These are phyloP conservation scores for Macaria liturata DNA, from an alignment of 2,888 invertebrate genomes.

Conservation along the genomic window DNA sequence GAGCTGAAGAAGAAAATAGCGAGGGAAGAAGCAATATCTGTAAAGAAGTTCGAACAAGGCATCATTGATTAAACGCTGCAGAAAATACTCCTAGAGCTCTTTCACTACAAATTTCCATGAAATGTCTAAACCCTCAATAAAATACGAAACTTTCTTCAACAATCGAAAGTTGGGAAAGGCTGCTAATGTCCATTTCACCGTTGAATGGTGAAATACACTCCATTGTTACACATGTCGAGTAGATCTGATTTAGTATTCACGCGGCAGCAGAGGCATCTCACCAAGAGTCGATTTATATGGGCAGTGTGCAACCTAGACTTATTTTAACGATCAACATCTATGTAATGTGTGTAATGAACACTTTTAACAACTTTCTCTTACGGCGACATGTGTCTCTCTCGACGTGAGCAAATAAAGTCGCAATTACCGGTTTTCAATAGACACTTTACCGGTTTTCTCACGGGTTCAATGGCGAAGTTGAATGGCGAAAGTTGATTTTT, in stretches of 20 bases:
- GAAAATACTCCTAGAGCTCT: too few species aligned
- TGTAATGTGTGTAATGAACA: not conserved
- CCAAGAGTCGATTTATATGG: too few species aligned
- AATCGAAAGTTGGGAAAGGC: conserved; percentile 47
- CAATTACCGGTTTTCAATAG: conserved; percentile 22
- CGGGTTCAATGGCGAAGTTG: conserved; percentile 28
- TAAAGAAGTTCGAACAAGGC: conserved; percentile 42
- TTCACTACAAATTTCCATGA: too few species aligned
- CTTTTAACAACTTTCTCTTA: conserved; percentile 42
- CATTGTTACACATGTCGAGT: conserved; percentile 33
- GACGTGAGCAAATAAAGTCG: conserved; percentile 31
- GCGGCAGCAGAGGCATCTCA: conserved; percentile 23
- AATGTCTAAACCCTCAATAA: conserved; percentile 11
- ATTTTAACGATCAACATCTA: conserved; percentile 21
- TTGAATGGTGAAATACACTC: conserved; percentile 36
- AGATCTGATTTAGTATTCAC: conserved; percentile 41
- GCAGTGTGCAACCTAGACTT: too few species aligned
- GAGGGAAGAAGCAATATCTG: conserved; percentile 54
- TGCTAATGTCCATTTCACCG: conserved; percentile 39
- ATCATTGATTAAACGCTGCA: too few species aligned
- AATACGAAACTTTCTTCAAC: conserved; percentile 26
- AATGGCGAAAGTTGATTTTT: conserved; percentile 42
- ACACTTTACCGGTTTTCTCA: conserved; percentile 43
- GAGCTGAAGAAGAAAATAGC: conserved; percentile 56
- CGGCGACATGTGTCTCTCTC: conserved; percentile 3